Evolutionary conservation across 2,113 vertebrate species (phyloP).

Genomic region (Argyrosomus japonicus): DNA sequence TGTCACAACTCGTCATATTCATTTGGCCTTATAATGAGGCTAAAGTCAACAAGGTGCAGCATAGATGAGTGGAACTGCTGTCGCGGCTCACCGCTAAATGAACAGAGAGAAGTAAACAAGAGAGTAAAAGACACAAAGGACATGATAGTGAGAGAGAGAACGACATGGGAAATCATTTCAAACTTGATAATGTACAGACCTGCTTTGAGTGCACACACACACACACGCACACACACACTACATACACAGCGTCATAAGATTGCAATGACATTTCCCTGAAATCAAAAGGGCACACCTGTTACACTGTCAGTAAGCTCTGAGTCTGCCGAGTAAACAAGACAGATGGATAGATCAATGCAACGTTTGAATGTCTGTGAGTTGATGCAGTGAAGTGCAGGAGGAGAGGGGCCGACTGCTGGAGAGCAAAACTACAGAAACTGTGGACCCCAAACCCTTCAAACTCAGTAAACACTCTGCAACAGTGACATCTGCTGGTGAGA

Average conservation of each 20-base stretch:
- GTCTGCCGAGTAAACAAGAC: slow-evolving; percentile 51
- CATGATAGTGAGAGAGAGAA: slow-evolving; percentile 8
- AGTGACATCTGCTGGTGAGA: slow-evolving; percentile 70
- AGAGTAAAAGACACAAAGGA: slow-evolving; percentile 23
- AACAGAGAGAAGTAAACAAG: slow-evolving; percentile 26
- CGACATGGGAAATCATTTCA: slow-evolving; percentile 52
- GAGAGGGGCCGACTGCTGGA: background rate
- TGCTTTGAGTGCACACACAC: slow-evolving; percentile 23
- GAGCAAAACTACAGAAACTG: background rate
- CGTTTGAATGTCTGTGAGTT: slow-evolving; percentile 32
- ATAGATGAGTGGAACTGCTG: slow-evolving; percentile 63
- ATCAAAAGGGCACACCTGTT: slow-evolving; percentile 70
- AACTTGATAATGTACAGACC: slow-evolving; percentile 47
- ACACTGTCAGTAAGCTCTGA: slow-evolving; percentile 28
- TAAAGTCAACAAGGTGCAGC: slow-evolving; percentile 82
- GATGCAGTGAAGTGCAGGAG: slow-evolving; percentile 37
- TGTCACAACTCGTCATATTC: slow-evolving; percentile 86
- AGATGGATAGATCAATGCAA: slow-evolving; percentile 49
- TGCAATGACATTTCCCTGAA: slow-evolving; percentile 53
- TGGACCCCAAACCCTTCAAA: background rate
- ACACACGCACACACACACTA: slow-evolving; percentile 39
- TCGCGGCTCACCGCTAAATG: slow-evolving; percentile 35
- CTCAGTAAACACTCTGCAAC: slow-evolving; percentile 52
- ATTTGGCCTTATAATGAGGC: slow-evolving; percentile 85
- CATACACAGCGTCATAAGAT: slow-evolving; percentile 20